A percentile compares a stretch with the other conserved stretches of the same genome.
Evolutionary conservation across 2,888 invertebrate species (phyloP).

Genomic region (Mesoligia furuncula): DNA sequence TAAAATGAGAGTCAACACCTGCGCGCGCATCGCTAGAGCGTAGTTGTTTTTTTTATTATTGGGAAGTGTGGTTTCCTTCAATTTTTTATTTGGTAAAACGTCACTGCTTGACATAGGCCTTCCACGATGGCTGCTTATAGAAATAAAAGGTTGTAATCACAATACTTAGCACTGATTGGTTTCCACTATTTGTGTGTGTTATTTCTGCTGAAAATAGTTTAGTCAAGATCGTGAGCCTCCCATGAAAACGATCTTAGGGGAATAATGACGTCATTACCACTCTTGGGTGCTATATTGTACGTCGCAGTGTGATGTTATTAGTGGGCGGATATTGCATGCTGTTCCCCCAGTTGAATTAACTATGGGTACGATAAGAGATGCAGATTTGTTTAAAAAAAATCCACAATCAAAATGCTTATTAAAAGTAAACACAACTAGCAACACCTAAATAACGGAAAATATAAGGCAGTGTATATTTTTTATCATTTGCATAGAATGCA

Average conservation of each 20-base stretch:
- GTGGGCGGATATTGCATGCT: constrained; percentile 2
- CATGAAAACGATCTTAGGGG: constrained; percentile 18
- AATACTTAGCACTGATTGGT: constrained; percentile 26
- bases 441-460: not conserved
- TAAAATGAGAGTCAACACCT: too few species aligned
- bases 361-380: constrained; percentile 16
- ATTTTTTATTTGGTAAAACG: not conserved
- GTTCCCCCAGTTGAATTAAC: constrained; percentile 4
- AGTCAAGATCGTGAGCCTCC: not conserved
- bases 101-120: not conserved
- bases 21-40: too few species aligned
- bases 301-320: constrained; percentile 20
- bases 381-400: not conserved
- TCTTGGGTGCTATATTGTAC: constrained; percentile 5
- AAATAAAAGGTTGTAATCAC: not conserved
- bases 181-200: constrained; percentile 19
- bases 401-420: not conserved
- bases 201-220: constrained; percentile 18
- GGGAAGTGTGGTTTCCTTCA: not conserved
- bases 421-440: not conserved
- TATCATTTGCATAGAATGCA: not conserved
- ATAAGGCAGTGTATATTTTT: not conserved
- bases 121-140: not conserved
- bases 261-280: constrained; percentile 26
- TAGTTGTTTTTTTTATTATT: not conserved